These are phyloP conservation scores for Acrocephalus arundinaceus DNA, from an alignment of 2,113 vertebrate genomes.

Conservation along the genomic window DNA sequence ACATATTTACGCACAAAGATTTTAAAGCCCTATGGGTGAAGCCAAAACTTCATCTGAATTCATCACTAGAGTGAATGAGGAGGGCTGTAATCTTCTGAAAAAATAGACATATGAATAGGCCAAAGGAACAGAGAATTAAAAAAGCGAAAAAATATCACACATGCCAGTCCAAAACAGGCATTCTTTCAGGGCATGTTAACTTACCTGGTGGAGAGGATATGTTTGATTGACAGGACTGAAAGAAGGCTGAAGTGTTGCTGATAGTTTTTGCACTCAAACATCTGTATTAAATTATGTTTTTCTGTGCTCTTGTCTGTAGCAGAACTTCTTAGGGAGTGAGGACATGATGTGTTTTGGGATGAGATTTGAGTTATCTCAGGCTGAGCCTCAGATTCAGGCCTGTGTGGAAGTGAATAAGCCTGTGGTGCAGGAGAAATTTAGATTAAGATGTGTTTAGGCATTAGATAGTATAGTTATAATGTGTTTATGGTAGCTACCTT, in stretches of 20 bases:
- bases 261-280: conserved; percentile 57
- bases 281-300: conserved; percentile 19
- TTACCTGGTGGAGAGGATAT: conserved; percentile 17
- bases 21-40: not conserved
- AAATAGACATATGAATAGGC: conserved; percentile 6
- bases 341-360: no score
- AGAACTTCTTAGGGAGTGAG: no score
- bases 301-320: not conserved
- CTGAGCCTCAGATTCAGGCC: no score
- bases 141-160: not conserved
- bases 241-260: conserved; percentile 41
- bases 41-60: not conserved
- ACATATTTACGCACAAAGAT: not conserved
- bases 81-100: not conserved
- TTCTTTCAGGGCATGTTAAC: conserved; percentile 52
- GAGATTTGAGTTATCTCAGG: no score
- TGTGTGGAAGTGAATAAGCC: no score
- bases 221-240: conserved; percentile 50
- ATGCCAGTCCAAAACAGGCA: conserved; percentile 23
- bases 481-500: no score
- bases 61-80: not conserved
- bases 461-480: no score
- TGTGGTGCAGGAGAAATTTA: no score
- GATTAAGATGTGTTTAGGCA: no score
- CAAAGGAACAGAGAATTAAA: not conserved